A percentile compares a stretch with the other conserved stretches of the same genome.
Evolutionary conservation across 2,888 invertebrate species (phyloP).

Genomic region (Mactromeris polynyma): DNA sequence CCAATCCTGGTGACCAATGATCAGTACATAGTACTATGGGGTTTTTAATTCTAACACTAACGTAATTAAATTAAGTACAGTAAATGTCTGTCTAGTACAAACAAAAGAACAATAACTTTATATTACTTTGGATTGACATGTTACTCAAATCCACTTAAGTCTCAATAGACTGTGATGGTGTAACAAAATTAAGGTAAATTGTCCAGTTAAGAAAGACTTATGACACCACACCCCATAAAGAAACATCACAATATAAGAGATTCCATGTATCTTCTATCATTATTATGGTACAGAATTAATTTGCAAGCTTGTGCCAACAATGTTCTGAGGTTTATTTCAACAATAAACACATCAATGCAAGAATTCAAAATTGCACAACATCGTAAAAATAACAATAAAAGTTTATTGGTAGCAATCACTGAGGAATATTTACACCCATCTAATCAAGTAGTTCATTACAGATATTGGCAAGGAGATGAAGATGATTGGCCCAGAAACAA

Average conservation of each 20-base stretch:
- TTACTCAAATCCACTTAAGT: too few species aligned
- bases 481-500: neutral
- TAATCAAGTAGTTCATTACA: conserved; percentile 6
- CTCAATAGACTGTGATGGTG: neutral
- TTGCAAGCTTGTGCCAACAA: neutral
- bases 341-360: conserved; percentile 15
- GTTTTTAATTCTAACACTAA: too few species aligned
- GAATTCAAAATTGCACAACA: conserved; percentile 5
- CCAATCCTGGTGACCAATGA: too few species aligned
- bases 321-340: neutral
- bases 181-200: neutral
- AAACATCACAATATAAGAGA: neutral
- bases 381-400: conserved; percentile 16
- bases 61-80: too few species aligned
- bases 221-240: too few species aligned
- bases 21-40: too few species aligned
- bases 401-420: neutral
- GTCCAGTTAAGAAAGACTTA: neutral
- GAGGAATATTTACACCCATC: neutral
- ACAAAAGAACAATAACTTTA: too few species aligned
- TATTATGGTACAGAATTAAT: neutral
- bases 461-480: neutral
- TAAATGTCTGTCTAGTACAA: too few species aligned
- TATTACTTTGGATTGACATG: too few species aligned
- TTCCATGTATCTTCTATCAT: neutral